Evolutionary conservation across 2,888 invertebrate species (phyloP).

Genomic region (Patella caerulea): DNA sequence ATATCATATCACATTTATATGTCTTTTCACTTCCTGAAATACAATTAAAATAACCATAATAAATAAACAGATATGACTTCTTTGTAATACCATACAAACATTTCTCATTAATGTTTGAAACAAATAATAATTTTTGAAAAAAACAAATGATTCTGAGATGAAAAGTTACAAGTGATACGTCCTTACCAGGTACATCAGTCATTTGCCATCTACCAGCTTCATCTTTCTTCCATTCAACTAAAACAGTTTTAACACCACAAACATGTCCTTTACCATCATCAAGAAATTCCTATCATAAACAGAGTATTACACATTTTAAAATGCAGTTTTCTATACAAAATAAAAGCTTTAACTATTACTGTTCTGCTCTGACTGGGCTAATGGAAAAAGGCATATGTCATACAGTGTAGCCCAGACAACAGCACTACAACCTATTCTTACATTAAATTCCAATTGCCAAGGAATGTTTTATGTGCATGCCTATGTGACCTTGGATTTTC

Average conservation of each 20-base stretch:
- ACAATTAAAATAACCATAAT: constrained; percentile 10
- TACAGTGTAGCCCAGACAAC: too few relatives aligned
- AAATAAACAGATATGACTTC: neutral
- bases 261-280: constrained; percentile 92
- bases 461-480: too few relatives aligned
- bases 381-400: too few relatives aligned
- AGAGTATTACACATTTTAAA: neutral
- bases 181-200: constrained; percentile 82
- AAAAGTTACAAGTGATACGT: neutral
- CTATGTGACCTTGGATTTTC: too few relatives aligned
- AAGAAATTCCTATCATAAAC: constrained; percentile 81
- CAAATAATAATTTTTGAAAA: neutral
- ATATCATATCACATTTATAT: constrained; percentile 89
- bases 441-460: too few relatives aligned
- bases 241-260: constrained; percentile 89
- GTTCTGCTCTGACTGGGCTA: too few relatives aligned
- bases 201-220: constrained; percentile 92
- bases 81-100: constrained; percentile 2
- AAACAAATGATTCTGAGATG: neutral
- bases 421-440: too few relatives aligned
- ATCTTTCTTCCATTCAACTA: constrained; percentile 95
- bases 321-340: neutral
- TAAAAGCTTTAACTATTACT: too few relatives aligned
- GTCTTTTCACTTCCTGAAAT: constrained; percentile 73
- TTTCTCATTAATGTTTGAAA: neutral